Conservation (phyloP, 2,888 invertebrate genomes). For the Brachycybe producta region DNA sequence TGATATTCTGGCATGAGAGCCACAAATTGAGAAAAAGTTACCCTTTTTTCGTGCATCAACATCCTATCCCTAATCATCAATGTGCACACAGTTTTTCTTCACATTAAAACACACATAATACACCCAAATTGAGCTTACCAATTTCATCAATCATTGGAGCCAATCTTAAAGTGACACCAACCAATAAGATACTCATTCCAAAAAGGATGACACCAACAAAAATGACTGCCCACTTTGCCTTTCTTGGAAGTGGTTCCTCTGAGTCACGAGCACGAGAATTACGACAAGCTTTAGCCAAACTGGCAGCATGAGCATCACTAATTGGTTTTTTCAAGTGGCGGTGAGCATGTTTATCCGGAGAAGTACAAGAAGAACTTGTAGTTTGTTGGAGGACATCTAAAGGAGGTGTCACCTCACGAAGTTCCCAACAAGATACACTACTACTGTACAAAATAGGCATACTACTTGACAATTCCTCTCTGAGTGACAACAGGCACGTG, state of each 20-base stretch:
- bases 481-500: conserved; percentile 5
- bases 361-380: neutral
- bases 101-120: neutral
- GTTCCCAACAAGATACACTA: conserved; percentile 16
- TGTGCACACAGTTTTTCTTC: neutral
- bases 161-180: conserved; percentile 83
- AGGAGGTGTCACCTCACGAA: conserved; percentile 10
- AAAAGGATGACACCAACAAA: conserved; percentile 76
- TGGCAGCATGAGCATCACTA: conserved; percentile 5
- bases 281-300: conserved; percentile 10
- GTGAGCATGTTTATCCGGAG: neutral
- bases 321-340: neutral
- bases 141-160: conserved; percentile 90
- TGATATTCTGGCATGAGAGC: no score
- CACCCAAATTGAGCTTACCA: conserved; percentile 53
- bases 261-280: neutral
- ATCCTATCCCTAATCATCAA: no score
- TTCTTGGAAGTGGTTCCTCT: conserved; percentile 46
- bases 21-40: no score
- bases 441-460: conserved; percentile 15
- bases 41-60: no score
- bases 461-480: conserved; percentile 13
- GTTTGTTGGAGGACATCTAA: neutral
- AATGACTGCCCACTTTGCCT: conserved; percentile 81
- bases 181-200: conserved; percentile 74